These are phyloP conservation scores for Mormyrus proboscirostris DNA, from an alignment of 2,797 vertebrate genomes.

Conservation along the genomic window DNA sequence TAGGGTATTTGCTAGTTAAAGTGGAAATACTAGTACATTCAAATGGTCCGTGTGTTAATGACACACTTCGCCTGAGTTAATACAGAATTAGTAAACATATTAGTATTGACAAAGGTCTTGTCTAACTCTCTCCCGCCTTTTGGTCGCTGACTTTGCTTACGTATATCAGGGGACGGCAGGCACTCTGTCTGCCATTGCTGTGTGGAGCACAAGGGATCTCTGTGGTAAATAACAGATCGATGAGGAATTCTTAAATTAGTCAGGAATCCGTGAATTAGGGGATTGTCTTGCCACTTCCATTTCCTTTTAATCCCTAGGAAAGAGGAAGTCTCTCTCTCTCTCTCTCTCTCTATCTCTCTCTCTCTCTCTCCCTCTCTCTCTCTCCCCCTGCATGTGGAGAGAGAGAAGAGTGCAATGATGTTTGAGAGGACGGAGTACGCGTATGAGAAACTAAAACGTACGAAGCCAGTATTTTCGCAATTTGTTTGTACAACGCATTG, in stretches of 20 bases:
- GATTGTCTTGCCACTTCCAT: conserved; percentile 47
- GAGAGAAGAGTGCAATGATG: conserved; percentile 22
- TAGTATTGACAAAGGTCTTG: background rate
- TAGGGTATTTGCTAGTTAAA: background rate
- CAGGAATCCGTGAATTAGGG: conserved; percentile 52
- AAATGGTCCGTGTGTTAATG: background rate
- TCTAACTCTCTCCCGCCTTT: conserved; percentile 15
- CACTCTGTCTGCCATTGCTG: conserved; percentile 38
- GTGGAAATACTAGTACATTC: background rate
- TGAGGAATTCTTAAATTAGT: conserved; percentile 55
- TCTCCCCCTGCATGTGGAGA: conserved; percentile 7
- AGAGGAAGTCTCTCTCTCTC: conserved; percentile 11
- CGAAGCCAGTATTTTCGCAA: conserved; percentile 9
- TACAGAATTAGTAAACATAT: background rate
- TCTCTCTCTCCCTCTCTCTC: background rate
- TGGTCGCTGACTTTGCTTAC: conserved; percentile 32
- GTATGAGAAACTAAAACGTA: conserved; percentile 14
- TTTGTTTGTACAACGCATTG: conserved; percentile 9
- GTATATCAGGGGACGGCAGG: conserved; percentile 40
- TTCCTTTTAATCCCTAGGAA: conserved; percentile 45
- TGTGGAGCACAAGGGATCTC: conserved; percentile 46
- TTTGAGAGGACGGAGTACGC: conserved; percentile 18
- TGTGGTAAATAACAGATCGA: conserved; percentile 50
- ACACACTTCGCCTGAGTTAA: background rate
- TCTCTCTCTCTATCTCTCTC: background rate